Base-by-base conservation (phyloP, 2,113 vertebrate genomes). In the Phalacrocorax pelagicus region DNA sequence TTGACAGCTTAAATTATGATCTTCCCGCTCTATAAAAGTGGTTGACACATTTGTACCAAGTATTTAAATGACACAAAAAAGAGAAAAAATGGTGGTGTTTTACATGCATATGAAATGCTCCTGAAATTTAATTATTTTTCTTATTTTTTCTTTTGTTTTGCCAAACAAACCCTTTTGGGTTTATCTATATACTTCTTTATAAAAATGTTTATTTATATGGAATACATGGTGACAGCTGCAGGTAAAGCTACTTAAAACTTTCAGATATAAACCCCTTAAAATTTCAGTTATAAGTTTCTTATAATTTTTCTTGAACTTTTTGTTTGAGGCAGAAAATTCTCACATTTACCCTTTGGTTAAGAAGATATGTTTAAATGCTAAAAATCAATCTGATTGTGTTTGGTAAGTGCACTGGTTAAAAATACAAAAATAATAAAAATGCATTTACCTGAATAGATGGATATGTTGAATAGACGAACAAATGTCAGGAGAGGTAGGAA, bases 1-100 rank as follows among this genome's bases (percentile, higher is more conserved):
- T 90, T 96, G 93, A 90, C 92, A 93, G 51, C 12, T 73, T 86
- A 80, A 94, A 94, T 94, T 92, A 82, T 88, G 59, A 81, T 92
- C 52, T 91, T 91, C 51, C 67, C 2, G 4, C 51, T 88, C 54
- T 40, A 52, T 69, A 77, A 79, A 90, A 91, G 26, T 40, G 19
- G 63, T 77, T 93, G 90, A 84, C 59, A 91, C 27, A 26, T 86
- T 92, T 83, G n/a, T 57, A 88, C 36, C 14, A 83, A 69, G n/a
- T 70, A 77, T 61, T 90, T 72, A 90, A 86, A 72, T 69, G 10
- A 22, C 44, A 91, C 7, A 0, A 5, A 47, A 59, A 44, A 55
- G 55, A 17, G 6, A 18, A 7, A 77, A 72, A 55, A 59, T 9
- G 0, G 2, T 47, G 23, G 11, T 63, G 6, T n/a, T 91, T 51